These are phyloP conservation scores for Caenorhabditis plicata DNA, from an alignment of 2,888 invertebrate genomes.

Conservation along the genomic window DNA sequence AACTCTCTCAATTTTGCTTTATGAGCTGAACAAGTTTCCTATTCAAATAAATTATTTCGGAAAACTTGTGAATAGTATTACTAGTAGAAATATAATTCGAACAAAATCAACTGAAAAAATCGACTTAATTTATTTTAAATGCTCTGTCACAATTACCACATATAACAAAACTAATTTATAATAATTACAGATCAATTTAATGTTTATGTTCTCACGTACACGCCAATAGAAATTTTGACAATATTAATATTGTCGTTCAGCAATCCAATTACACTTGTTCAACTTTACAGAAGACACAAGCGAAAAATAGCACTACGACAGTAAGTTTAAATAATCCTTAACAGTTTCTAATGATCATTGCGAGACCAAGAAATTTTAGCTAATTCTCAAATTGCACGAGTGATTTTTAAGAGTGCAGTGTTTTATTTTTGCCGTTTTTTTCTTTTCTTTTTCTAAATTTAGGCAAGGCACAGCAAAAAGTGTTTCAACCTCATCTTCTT, in stretches of 20 bases:
- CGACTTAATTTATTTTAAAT: no score
- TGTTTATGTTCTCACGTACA: conserved; percentile 59
- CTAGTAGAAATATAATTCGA: no score
- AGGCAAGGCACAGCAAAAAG: conserved; percentile 50
- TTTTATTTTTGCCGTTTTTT: conserved; percentile 16
- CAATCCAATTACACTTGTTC: conserved; percentile 63
- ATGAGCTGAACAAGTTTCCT: no score
- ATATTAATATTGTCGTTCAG: conserved; percentile 57
- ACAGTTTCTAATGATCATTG: neutral
- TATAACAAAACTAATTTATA: neutral
- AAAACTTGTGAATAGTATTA: no score
- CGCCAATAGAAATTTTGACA: conserved; percentile 60
- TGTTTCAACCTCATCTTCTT: conserved; percentile 36
- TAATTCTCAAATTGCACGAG: neutral
- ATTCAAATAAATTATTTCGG: no score
- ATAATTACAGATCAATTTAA: conserved; percentile 40
- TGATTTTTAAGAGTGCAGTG: conserved; percentile 16
- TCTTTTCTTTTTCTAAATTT: conserved; percentile 13
- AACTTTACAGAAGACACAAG: conserved; percentile 62
- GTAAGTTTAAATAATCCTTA: conserved; percentile 36
- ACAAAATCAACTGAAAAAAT: no score
- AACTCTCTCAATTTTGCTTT: no score
- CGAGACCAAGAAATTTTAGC: neutral
- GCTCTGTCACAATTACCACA: no score
- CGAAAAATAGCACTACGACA: conserved; percentile 61